These are phyloP conservation scores for Mylabris phalerata DNA, from an alignment of 1,140 invertebrate species.

Conservation along the genomic window DNA sequence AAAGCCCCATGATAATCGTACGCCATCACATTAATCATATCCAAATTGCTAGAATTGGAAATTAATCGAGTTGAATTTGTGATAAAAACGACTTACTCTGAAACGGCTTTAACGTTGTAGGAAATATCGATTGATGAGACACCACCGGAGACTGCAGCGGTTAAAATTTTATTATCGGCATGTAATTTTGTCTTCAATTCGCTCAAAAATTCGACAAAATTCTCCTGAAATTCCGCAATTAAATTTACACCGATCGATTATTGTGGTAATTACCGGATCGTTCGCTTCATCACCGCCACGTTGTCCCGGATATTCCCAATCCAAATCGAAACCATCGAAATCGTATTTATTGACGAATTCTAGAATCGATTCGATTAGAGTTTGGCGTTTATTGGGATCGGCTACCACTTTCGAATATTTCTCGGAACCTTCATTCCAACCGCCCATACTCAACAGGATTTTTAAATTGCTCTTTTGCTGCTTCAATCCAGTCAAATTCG, in stretches of 20 bases:
- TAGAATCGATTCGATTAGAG: slow-evolving; percentile 47
- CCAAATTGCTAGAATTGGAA: slow-evolving; percentile 40
- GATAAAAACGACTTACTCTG: slow-evolving; percentile 28
- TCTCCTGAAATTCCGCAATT: slow-evolving; percentile 4
- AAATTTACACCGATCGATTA: not conserved
- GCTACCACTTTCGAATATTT: slow-evolving; percentile 50
- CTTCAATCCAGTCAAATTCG: slow-evolving; percentile 47
- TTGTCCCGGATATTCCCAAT: slow-evolving; percentile 49
- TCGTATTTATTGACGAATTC: slow-evolving; percentile 30
- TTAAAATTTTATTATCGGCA: slow-evolving; percentile 47
- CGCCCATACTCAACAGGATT: slow-evolving; percentile 62
- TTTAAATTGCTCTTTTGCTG: slow-evolving; percentile 54
- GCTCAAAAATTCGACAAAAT: slow-evolving; percentile 40
- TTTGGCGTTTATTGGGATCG: slow-evolving; percentile 18
- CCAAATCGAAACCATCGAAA: slow-evolving; percentile 56
- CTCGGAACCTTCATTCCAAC: slow-evolving; percentile 61
- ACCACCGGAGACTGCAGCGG: slow-evolving; percentile 55
- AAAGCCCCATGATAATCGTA: slow-evolving; percentile 61
- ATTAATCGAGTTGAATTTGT: not conserved
- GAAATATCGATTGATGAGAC: slow-evolving; percentile 47
- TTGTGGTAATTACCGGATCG: not conserved
- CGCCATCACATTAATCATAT: slow-evolving; percentile 59
- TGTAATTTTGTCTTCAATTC: slow-evolving; percentile 54
- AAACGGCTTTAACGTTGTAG: slow-evolving; percentile 52
- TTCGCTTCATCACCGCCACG: slow-evolving; percentile 29